Evolutionary conservation across 2,797 vertebrate genomes (phyloP).

Genomic region (Pteronotus mesoamericanus): DNA sequence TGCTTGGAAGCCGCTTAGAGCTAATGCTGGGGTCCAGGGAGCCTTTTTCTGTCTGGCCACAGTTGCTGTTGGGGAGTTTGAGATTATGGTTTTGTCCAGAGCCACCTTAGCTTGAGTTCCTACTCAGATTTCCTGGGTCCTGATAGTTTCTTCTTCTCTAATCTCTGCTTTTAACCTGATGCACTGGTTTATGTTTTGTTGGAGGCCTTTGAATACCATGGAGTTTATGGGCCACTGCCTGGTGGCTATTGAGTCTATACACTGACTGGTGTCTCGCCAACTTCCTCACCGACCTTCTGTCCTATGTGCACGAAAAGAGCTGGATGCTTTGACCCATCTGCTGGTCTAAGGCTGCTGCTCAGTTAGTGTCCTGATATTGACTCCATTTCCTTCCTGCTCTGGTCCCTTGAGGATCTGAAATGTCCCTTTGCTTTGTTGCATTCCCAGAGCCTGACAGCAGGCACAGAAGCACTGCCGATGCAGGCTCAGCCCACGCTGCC

Average conservation of each 20-base stretch:
- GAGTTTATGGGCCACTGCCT: neutral
- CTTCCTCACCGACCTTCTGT: neutral
- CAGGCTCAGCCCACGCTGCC: neutral
- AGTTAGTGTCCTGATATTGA: neutral
- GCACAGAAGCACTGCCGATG: neutral
- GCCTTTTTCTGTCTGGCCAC: neutral
- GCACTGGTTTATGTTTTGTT: neutral
- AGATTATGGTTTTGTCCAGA: neutral
- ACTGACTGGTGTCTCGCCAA: neutral
- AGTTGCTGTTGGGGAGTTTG: neutral
- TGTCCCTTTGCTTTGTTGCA: neutral
- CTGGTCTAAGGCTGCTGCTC: neutral
- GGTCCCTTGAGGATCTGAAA: neutral
- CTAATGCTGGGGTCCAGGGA: neutral
- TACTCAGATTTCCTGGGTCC: neutral
- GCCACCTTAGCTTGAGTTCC: neutral
- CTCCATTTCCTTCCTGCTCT: neutral
- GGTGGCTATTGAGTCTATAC: neutral
- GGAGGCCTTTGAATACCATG: neutral
- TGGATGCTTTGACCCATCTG: neutral
- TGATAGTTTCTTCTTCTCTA: neutral
- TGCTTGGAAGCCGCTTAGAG: neutral
- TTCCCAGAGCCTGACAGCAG: neutral
- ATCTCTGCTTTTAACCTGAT: neutral
- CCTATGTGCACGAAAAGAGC: neutral